Conservation (phyloP, 2,888 invertebrate species). For the Leptopilina syphax region DNA sequence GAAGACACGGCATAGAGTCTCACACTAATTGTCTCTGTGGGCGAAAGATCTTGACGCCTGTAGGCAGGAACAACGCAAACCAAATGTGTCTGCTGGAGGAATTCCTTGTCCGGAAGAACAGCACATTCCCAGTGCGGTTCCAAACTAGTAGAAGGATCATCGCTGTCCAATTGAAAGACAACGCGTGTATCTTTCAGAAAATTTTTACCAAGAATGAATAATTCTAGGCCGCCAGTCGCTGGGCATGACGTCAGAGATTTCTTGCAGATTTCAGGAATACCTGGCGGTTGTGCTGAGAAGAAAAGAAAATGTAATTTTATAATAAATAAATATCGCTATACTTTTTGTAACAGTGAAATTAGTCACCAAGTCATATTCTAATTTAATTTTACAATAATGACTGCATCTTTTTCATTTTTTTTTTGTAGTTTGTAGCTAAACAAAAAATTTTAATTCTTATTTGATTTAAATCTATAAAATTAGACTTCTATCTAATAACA, state of each 20-base stretch:
- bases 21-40: slow-evolving; percentile 84
- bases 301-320: slow-evolving; percentile 12
- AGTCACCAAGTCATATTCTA: too few relatives aligned
- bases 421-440: too few relatives aligned
- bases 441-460: too few relatives aligned
- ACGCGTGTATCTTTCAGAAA: slow-evolving; percentile 94
- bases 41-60: slow-evolving; percentile 81
- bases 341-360: too few relatives aligned
- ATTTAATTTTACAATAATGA: too few relatives aligned
- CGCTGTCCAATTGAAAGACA: slow-evolving; percentile 82
- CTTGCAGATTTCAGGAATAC: slow-evolving; percentile 94
- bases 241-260: slow-evolving; percentile 90
- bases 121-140: slow-evolving; percentile 86
- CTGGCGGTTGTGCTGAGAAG: slow-evolving; percentile 90
- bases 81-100: slow-evolving; percentile 91
- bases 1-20: slow-evolving; percentile 90
- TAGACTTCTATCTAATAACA: too few relatives aligned
- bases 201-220: slow-evolving; percentile 94
- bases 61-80: slow-evolving; percentile 92
- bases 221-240: slow-evolving; percentile 88
- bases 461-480: too few relatives aligned
- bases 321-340: too few relatives aligned
- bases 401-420: too few relatives aligned
- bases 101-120: slow-evolving; percentile 92
- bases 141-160: slow-evolving; percentile 78